A percentile compares a stretch with the other conserved stretches of the same genome.
Conservation (phyloP, 2,113 vertebrate genomes). For the Rallus limicola region DNA sequence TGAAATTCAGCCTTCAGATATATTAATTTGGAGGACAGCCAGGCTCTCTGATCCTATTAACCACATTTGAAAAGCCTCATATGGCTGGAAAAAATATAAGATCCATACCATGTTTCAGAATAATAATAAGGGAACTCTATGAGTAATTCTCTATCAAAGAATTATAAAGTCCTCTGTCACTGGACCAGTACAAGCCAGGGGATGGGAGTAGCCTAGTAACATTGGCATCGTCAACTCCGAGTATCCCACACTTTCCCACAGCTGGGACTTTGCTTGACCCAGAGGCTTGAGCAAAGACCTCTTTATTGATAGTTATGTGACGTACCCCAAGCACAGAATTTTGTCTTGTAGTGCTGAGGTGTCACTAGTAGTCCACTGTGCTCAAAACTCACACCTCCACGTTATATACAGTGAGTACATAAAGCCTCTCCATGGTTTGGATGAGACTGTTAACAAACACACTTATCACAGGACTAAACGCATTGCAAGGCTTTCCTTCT, state of each 20-base stretch:
- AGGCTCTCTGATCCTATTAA: slow-evolving; percentile 38
- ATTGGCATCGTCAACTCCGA: neutral
- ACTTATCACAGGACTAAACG: neutral
- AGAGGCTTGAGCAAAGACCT: neutral
- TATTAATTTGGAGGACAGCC: slow-evolving; percentile 23
- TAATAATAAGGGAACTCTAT: neutral
- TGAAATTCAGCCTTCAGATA: slow-evolving; percentile 9
- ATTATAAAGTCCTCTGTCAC: neutral
- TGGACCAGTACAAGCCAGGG: accelerated
- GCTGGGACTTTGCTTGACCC: neutral
- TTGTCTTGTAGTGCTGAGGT: neutral
- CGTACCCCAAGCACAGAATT: neutral
- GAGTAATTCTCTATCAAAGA: neutral
- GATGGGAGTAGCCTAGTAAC: neutral
- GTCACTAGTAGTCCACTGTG: neutral
- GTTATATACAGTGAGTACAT: neutral
- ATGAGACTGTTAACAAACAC: neutral
- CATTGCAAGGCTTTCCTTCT: neutral
- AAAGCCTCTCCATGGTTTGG: neutral
- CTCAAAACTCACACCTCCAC: neutral
- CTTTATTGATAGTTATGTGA: neutral
- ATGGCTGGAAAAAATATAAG: neutral
- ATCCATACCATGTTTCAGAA: neutral
- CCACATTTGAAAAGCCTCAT: neutral
- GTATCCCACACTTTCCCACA: neutral